Percentiles rank a stretch among this genome's conserved stretches.
phyloP scores from a whole-genome alignment of 1,140 invertebrate species.

The Polypedilum vanderplanki region DNA sequence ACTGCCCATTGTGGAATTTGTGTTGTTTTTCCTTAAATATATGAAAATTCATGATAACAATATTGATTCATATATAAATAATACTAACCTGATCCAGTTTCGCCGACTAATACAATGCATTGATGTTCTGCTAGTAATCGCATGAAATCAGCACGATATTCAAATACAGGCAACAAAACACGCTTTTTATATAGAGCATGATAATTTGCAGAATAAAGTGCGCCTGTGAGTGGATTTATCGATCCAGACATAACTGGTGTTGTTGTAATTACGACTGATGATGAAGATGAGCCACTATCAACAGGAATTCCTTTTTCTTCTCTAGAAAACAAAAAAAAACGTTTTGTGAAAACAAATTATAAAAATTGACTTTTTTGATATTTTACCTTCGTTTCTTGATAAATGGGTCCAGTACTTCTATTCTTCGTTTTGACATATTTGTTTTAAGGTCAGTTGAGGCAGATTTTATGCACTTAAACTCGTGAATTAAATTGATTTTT shows the following conservation, averaged over 20 bases:
- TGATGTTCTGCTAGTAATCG: slow-evolving; percentile 67
- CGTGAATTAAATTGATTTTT: too few relatives aligned
- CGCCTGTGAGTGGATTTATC: slow-evolving; percentile 63
- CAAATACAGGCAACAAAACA: slow-evolving; percentile 91
- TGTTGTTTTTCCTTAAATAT: slow-evolving; percentile 80
- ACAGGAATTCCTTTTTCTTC: slow-evolving; percentile 41
- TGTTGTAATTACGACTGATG: slow-evolving; percentile 32
- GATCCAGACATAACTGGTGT: slow-evolving; percentile 47
- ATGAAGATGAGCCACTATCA: slow-evolving; percentile 20
- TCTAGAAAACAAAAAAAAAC: slow-evolving; percentile 38
- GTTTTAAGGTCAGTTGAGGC: too few relatives aligned
- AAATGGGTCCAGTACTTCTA: slow-evolving; percentile 75
- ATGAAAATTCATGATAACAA: neutral
- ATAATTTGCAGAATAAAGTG: slow-evolving; percentile 73
- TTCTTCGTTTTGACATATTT: slow-evolving; percentile 72
- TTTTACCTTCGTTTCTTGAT: slow-evolving; percentile 66
- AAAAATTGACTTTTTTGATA: neutral
- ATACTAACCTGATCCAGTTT: slow-evolving; percentile 57
- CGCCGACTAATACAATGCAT: slow-evolving; percentile 56
- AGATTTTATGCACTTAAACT: too few relatives aligned
- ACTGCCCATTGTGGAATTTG: slow-evolving; percentile 92
- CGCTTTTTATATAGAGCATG: slow-evolving; percentile 82
- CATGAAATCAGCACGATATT: slow-evolving; percentile 95
- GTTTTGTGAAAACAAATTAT: slow-evolving; percentile 31
- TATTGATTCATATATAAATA: neutral